Base-by-base conservation (phyloP, 2,797 vertebrate species). In the Cottoperca gobio region DNA sequence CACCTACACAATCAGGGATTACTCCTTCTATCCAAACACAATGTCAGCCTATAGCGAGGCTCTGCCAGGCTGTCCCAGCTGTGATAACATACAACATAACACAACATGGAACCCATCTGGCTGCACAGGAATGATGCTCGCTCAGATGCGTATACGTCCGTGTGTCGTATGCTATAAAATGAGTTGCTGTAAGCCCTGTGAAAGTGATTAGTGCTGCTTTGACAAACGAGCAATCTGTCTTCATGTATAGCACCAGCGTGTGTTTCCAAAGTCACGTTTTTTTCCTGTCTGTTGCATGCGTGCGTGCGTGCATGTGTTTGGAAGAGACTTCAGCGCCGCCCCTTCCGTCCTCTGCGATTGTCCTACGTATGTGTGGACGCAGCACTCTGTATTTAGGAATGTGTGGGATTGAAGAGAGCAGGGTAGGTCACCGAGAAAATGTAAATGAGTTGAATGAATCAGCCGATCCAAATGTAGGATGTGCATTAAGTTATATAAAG, bases 401-500 rank as follows among this genome's bases (percentile, higher is more conserved):
- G 85, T 33, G 91, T 92, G 86, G 91, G 91, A 77, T 70, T 76
- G 72, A 13, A 62, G 72, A 71, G 90, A 77, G 81, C 88, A 89
- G 70, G 67, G 79, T 88, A 93, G 91, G 88, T 93, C 89, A 86
- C 63, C 26, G 70, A 80, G 79, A 92, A 82, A 89, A 92, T 91
- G 90, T 75, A 92, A 93, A 94, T 89, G 84, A 88, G 89, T 59
- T 45, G 79, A 73, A 83, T 91, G 91, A 93, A 92, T 92, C 91
- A 92, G 86, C 81, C 78, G 35, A 72, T 90, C 77, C 82, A 81
- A 91, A 89, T 81, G 88, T 84, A 79, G 90, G 86, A 81, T 86
- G 88, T 81, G 81, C 82, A 70, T 90, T 79, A 85, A 70, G 82
- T 92, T 91, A 90, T 61, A 55, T 91, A 92, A 91, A 89, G 76